Conservation (phyloP, 2,797 vertebrate genomes). For the Anolis apletophallus region DNA sequence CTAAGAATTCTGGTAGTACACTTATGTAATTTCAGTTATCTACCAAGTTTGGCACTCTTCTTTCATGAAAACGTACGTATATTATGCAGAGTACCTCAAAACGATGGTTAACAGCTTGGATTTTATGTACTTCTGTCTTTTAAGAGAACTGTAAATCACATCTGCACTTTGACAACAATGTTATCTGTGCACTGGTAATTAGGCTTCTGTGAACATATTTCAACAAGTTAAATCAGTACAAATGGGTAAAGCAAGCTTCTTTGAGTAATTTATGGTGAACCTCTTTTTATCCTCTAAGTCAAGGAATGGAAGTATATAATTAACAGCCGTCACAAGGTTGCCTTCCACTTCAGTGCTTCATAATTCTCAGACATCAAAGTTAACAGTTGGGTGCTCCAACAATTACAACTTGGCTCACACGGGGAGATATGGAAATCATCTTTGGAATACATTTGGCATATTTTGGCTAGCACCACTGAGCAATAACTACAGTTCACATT, state of each 20-base stretch:
- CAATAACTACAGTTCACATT: slow-evolving; percentile 53
- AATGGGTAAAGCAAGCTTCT: slow-evolving; percentile 51
- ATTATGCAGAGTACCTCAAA: slow-evolving; percentile 52
- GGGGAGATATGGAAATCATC: slow-evolving; percentile 57
- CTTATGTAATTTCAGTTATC: not conserved
- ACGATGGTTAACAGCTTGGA: slow-evolving; percentile 60
- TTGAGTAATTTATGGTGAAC: slow-evolving; percentile 39
- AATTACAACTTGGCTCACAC: slow-evolving; percentile 52
- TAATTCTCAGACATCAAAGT: slow-evolving; percentile 60
- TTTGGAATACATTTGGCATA: slow-evolving; percentile 48
- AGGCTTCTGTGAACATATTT: slow-evolving; percentile 53
- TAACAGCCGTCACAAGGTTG: slow-evolving; percentile 43
- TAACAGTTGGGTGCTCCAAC: slow-evolving; percentile 40
- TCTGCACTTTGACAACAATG: slow-evolving; percentile 49
- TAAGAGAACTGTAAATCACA: slow-evolving; percentile 63
- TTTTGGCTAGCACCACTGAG: slow-evolving; percentile 61
- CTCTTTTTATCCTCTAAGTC: slow-evolving; percentile 36
- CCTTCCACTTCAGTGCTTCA: slow-evolving; percentile 41
- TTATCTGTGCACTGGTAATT: slow-evolving; percentile 66
- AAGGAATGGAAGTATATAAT: slow-evolving; percentile 52
- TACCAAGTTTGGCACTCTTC: not conserved
- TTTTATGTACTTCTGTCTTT: slow-evolving; percentile 58
- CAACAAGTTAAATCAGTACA: slow-evolving; percentile 50
- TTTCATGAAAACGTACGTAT: slow-evolving; percentile 53
- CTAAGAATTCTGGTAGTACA: not conserved